phyloP scores from a whole-genome alignment of 2,113 vertebrate genomes.

The Psilopogon haemacephalus region DNA sequence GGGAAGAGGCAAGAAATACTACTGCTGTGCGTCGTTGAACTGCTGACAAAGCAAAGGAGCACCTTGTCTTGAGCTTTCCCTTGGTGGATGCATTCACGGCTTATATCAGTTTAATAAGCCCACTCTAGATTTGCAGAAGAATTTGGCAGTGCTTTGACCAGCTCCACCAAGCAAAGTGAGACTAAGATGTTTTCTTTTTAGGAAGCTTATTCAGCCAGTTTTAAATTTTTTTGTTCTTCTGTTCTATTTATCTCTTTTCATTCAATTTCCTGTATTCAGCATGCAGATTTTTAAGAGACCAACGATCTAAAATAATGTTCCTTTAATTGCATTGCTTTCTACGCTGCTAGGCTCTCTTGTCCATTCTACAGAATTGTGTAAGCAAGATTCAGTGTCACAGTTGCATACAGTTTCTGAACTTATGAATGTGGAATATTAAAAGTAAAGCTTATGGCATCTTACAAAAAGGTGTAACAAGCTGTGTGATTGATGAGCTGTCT shows the following conservation, averaged over 20 bases:
- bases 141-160: neutral
- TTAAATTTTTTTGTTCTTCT: conserved; percentile 24
- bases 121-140: neutral
- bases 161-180: neutral
- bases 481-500: neutral
- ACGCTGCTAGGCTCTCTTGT: conserved; percentile 13
- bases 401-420: conserved; percentile 9
- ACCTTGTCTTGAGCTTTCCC: neutral
- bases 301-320: conserved; percentile 11
- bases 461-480: neutral
- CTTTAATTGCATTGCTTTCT: conserved; percentile 43
- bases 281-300: conserved; percentile 18
- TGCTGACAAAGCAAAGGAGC: neutral
- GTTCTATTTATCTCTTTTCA: conserved; percentile 59
- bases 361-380: neutral
- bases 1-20: neutral
- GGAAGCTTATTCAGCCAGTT: neutral
- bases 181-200: neutral
- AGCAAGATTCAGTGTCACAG: neutral
- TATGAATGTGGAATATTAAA: neutral
- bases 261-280: conserved; percentile 41
- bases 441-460: neutral
- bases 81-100: neutral
- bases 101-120: neutral
- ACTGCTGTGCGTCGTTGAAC: neutral